A percentile compares a stretch with the other conserved stretches of the same genome.
These are phyloP conservation scores for Drosophila littoralis DNA, from an alignment of 1,140 invertebrate genomes.

Conservation along the genomic window DNA sequence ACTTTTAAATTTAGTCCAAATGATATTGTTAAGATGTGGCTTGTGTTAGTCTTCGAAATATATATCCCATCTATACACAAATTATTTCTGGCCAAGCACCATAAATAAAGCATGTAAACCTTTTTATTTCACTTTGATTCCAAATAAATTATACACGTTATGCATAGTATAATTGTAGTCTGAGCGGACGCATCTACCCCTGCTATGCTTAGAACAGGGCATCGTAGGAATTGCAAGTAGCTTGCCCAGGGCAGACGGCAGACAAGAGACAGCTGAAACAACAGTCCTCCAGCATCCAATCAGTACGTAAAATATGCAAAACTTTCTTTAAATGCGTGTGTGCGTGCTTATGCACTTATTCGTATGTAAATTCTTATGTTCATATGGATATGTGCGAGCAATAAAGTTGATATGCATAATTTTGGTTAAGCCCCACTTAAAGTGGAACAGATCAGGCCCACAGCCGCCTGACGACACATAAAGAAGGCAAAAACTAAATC, in stretches of 20 bases:
- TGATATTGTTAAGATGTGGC: too few relatives aligned
- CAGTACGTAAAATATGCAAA: constrained; percentile 75
- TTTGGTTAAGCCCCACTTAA: constrained; percentile 68
- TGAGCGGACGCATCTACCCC: background rate
- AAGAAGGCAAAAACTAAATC: constrained; percentile 53
- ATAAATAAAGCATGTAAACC: too few relatives aligned
- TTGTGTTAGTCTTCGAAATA: too few relatives aligned
- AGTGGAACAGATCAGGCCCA: constrained; percentile 21
- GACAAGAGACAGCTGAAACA: constrained; percentile 22
- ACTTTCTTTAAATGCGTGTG: constrained; percentile 39
- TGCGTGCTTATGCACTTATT: constrained; percentile 12
- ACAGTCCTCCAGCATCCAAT: constrained; percentile 35
- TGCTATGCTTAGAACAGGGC: background rate
- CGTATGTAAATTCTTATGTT: constrained; percentile 28
- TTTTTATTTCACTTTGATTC: too few relatives aligned
- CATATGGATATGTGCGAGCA: constrained; percentile 49
- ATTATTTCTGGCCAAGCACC: too few relatives aligned
- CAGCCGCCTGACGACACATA: constrained; percentile 6
- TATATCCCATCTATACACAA: too few relatives aligned
- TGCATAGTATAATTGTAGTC: too few relatives aligned
- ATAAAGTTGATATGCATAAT: constrained; percentile 80
- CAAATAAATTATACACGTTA: too few relatives aligned
- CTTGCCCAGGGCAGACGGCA: constrained; percentile 11
- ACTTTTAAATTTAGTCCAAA: too few relatives aligned
- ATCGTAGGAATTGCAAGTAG: constrained; percentile 28